Conservation (phyloP, 2,113 vertebrate species). For the Thinocorus orbignyianus region DNA sequence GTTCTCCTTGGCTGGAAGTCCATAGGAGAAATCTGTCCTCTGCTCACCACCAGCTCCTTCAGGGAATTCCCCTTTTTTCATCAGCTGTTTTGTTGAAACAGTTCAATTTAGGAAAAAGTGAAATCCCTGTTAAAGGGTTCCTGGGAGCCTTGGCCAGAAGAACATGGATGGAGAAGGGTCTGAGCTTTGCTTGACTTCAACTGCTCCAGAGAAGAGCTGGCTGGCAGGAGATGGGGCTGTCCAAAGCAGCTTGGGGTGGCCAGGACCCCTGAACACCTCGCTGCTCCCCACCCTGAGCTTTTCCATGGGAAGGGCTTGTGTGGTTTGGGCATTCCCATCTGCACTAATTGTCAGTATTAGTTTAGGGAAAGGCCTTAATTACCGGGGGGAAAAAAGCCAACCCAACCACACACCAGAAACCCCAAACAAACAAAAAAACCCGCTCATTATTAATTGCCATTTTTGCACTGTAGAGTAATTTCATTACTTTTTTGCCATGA, state of each 20-base stretch:
- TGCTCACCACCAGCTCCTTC: background rate
- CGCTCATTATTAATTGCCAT: background rate
- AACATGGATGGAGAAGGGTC: accelerated
- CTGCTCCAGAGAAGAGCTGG: accelerated
- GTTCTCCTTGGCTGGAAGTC: accelerated
- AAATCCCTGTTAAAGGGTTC: background rate
- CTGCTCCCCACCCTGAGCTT: background rate
- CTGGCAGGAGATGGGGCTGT: accelerated
- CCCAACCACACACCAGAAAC: background rate
- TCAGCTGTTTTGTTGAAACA: no score
- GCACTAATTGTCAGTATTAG: accelerated
- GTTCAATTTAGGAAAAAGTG: background rate
- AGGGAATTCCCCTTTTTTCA: no score
- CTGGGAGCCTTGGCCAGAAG: background rate
- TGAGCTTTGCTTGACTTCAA: background rate
- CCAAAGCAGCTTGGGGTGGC: background rate
- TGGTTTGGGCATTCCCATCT: accelerated
- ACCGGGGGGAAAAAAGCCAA: background rate
- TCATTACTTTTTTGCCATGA: background rate
- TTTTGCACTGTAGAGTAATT: background rate
- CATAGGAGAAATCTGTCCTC: background rate
- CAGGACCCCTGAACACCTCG: accelerated
- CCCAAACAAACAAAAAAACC: background rate
- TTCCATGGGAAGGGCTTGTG: accelerated
- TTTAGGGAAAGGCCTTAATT: background rate